These are phyloP conservation scores for Dastarcus helophoroides DNA, from an alignment of 2,888 invertebrate genomes.

Conservation along the genomic window DNA sequence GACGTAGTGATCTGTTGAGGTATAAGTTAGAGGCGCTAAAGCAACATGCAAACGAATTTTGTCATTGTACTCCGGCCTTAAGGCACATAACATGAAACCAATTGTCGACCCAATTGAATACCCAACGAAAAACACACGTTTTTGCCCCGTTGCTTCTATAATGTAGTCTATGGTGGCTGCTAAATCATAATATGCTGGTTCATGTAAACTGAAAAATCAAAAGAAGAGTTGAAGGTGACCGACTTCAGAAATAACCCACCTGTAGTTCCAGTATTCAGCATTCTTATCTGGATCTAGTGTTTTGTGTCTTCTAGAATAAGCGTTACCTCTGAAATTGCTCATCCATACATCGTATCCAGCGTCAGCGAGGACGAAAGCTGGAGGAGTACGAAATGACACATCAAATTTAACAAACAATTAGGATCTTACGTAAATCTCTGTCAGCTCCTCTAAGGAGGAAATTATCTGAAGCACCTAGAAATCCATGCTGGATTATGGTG, in stretches of 20 bases:
- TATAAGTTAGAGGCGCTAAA: constrained; percentile 30
- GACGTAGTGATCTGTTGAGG: no score
- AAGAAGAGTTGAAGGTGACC: not conserved
- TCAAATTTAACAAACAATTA: no score
- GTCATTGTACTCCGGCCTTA: constrained; percentile 31
- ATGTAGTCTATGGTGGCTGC: constrained; percentile 50
- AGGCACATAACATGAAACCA: constrained; percentile 37
- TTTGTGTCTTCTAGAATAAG: no score
- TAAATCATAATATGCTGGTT: constrained; percentile 50
- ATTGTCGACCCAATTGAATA: constrained; percentile 50
- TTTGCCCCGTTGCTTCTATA: constrained; percentile 38
- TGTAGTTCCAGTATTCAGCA: constrained; percentile 47
- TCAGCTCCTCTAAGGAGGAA: constrained; percentile 44
- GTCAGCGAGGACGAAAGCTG: no score
- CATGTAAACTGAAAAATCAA: constrained; percentile 43
- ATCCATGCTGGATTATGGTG: constrained; percentile 43
- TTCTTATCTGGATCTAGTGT: no score
- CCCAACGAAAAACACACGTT: constrained; percentile 46
- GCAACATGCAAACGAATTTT: constrained; percentile 31
- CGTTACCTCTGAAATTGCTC: no score
- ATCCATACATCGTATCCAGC: no score
- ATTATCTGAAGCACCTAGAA: constrained; percentile 41
- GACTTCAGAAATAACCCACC: constrained; percentile 27
- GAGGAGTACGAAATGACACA: no score
- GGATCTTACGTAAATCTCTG: constrained; percentile 40